phyloP scores from a whole-genome alignment of 2,113 vertebrate genomes.

The Crotalus helleri region DNA sequence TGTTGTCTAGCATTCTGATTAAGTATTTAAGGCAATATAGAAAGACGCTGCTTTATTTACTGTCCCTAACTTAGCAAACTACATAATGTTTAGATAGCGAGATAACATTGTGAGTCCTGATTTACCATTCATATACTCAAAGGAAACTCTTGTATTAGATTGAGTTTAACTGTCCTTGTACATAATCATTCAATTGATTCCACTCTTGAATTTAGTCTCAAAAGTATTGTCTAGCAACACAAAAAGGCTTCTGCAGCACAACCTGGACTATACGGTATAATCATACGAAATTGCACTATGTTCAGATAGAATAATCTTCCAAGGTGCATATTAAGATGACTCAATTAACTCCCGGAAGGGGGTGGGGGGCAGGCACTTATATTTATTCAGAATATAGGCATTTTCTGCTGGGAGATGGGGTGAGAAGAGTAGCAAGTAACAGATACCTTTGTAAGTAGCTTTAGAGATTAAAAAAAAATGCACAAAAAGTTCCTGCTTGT shows the following conservation, averaged over 20 bases:
- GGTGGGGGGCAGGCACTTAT: not conserved
- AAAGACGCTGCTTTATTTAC: not conserved
- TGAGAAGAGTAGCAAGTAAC: not conserved
- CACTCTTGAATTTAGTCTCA: not conserved
- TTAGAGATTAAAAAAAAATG: not conserved
- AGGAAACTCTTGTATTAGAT: not conserved
- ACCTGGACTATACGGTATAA: not conserved
- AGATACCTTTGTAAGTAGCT: not conserved
- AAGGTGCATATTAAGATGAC: not conserved
- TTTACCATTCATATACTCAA: not conserved
- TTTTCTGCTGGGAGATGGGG: not conserved
- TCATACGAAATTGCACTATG: not conserved
- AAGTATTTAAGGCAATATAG: not conserved
- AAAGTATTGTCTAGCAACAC: not conserved
- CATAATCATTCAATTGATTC: not conserved
- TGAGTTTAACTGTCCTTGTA: not conserved
- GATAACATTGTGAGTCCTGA: not conserved
- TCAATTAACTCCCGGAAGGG: no score
- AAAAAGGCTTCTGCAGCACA: not conserved
- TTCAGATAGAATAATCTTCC: not conserved
- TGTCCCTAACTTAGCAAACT: not conserved
- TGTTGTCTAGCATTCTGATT: not conserved
- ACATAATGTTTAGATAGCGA: conserved; percentile 7
- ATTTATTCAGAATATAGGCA: no score
- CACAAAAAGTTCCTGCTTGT: not conserved